These are phyloP conservation scores for Gymnothorax javanicus DNA, from an alignment of 2,797 vertebrate species.

Conservation along the genomic window DNA sequence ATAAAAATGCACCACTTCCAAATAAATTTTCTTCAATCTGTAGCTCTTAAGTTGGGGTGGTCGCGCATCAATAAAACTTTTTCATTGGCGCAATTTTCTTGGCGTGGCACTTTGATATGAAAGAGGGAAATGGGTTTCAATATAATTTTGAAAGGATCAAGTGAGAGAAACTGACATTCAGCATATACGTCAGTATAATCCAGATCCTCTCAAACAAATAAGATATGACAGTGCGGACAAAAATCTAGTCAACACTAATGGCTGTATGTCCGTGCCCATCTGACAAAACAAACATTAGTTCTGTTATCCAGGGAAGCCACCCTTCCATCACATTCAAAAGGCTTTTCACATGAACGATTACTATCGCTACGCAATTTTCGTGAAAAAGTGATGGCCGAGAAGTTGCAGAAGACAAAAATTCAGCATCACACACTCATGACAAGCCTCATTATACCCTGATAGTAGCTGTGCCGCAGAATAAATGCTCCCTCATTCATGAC, in stretches of 20 bases:
- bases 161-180: conserved; percentile 34
- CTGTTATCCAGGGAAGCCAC: background rate
- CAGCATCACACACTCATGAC: background rate
- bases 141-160: conserved; percentile 21
- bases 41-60: conserved; percentile 43
- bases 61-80: conserved; percentile 45
- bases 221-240: conserved; percentile 20
- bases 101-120: conserved; percentile 17
- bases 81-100: conserved; percentile 47
- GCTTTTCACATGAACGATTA: background rate
- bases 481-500: conserved; percentile 19
- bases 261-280: background rate
- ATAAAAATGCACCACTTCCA: conserved; percentile 41
- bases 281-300: background rate
- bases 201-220: conserved; percentile 29
- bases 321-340: conserved; percentile 7
- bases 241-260: background rate
- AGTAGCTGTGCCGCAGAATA: conserved; percentile 28
- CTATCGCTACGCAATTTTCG: background rate
- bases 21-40: conserved; percentile 32
- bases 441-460: background rate
- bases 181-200: conserved; percentile 36
- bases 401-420: background rate
- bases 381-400: background rate
- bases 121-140: conserved; percentile 27